Evolutionary conservation across 2,113 vertebrate genomes (phyloP), one percentile per base, ranked within the genome.

Genomic region (Archocentrus centrarchus): DNA sequence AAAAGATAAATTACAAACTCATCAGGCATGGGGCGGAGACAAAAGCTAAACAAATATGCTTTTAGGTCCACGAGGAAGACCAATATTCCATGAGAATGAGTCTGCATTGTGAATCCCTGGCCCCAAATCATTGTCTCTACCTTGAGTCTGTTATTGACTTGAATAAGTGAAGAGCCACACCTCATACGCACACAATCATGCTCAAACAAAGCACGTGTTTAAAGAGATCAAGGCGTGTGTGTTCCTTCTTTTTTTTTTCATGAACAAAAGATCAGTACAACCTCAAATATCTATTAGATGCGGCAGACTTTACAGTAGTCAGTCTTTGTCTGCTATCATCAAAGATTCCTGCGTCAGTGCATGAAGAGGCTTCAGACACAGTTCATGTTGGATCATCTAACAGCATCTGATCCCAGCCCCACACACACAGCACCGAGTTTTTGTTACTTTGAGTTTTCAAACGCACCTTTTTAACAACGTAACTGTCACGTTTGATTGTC

Each of bases 201-300:
- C 53, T 81, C 80, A 59, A 88, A 91, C 80, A 90, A 85, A 91
- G 88, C 66, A 86, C 47, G 41, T 59, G 44, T 63, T 58, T 14
- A 79, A 81, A 78, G 59, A 84, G 59, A 82, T 79, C 80, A 66
- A 85, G 86, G 92, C 24, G 83, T 91, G 88, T 79, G 89, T 77
- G 57, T 35, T 37, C 37, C 2, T 39, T 39, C 37, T 39, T 77
- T 66, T 15, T 50, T 73, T 22, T 32, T 55, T 53, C 5, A 64
- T n/a, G 53, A 86, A 89, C 84, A 92, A 93, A 86, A 88, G 82
- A 86, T 87, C 79, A 85, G 44, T 39, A 59, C 53, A 77, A 27
- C 63, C 75, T 80, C 82, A 64, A 59, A 57, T 66, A 77, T 68
- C 58, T 70, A 50, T 76, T 17, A 32, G 62, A 3, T 7, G 57